Base-by-base conservation (phyloP, 2,113 vertebrate genomes). In the Sebastes schlegelii region DNA sequence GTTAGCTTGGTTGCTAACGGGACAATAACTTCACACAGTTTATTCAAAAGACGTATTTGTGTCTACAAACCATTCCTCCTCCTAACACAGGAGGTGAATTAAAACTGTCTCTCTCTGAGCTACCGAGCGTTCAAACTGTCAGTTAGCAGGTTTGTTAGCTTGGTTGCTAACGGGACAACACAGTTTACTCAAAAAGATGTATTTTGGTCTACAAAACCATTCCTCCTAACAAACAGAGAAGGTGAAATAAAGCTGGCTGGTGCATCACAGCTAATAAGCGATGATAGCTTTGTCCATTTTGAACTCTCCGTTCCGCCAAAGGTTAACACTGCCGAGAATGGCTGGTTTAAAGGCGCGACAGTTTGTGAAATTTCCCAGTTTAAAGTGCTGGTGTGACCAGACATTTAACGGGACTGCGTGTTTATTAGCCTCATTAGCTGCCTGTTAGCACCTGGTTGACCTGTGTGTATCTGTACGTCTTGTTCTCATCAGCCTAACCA, bases 401-500 rank as follows among this genome's bases (percentile, higher is more conserved):
- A 16, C 16, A 17, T 52, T 17, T 48, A 26, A 26, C 26, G 26
- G 26, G 26, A 26, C 26, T 26, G 26, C 26, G 21, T 63, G 10
- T 62, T 43, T 12, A 26, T 67, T 73, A 74, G 77, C 63, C 14
- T 60, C 10, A 9, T 65, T 74, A 21, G 12, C 76, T 34, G n/a
- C 45, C 55, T 23, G 60, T 62, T 69, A 67, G 54, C 78, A 2
- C 73, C 65, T 62, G 4, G 19, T 52, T 26, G 21, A 63, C 68
- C 65, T 67, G 72, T 85, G 75, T 85, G 83, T 83, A 74, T 79
- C 85, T 77, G 87, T 63, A 58, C 51, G 42, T 68, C 14, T 42
- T 26, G 65, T 79, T 45, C 42, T 74, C 74, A 66, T 65, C 57
- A 23, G 42, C 71, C 26, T 83, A 55, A 57, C 76, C 73, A 46